Evolutionary conservation across 2,888 invertebrate species (phyloP).

Genomic region (Pyrocoelia pectoralis): DNA sequence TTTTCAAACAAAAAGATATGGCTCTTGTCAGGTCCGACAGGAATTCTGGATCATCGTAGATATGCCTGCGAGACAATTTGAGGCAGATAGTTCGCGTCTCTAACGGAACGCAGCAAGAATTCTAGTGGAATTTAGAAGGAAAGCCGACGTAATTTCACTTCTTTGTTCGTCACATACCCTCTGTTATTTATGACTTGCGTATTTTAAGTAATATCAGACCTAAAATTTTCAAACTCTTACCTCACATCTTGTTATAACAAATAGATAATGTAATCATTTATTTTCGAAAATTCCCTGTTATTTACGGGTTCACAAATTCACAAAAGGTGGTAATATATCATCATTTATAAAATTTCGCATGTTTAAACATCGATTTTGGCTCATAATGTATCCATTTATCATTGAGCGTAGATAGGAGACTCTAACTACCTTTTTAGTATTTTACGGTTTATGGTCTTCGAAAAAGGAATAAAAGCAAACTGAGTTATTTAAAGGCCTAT

Average conservation of each 20-base stretch:
- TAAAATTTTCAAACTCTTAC: conserved; percentile 26
- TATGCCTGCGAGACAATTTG: conserved; percentile 45
- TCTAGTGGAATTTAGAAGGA: conserved; percentile 41
- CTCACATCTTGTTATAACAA: conserved; percentile 24
- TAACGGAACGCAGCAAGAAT: conserved; percentile 45
- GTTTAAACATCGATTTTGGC: conserved; percentile 49
- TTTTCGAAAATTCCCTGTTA: conserved; percentile 35
- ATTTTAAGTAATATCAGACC: conserved; percentile 32
- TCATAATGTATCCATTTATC: conserved; percentile 48
- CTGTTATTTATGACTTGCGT: conserved; percentile 30
- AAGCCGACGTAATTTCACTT: conserved; percentile 32
- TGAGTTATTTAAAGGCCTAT: not conserved
- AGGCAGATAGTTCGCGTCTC: conserved; percentile 43
- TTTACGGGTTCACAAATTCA: conserved; percentile 43
- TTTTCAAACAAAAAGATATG: conserved; percentile 34
- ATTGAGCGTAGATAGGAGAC: conserved; percentile 41
- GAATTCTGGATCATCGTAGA: conserved; percentile 46
- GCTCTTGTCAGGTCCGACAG: conserved; percentile 34
- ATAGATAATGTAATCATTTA: conserved; percentile 35
- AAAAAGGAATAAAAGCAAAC: not conserved
- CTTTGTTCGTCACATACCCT: conserved; percentile 37
- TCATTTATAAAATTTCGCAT: conserved; percentile 51
- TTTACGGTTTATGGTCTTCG: conserved; percentile 1
- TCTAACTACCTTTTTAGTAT: conserved; percentile 24
- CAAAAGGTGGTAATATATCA: conserved; percentile 48